A percentile compares a stretch with the other conserved stretches of the same genome.
Conservation (phyloP, 92 coral and sea anemone genomes). For the Hydrozoanthus gracilis region DNA sequence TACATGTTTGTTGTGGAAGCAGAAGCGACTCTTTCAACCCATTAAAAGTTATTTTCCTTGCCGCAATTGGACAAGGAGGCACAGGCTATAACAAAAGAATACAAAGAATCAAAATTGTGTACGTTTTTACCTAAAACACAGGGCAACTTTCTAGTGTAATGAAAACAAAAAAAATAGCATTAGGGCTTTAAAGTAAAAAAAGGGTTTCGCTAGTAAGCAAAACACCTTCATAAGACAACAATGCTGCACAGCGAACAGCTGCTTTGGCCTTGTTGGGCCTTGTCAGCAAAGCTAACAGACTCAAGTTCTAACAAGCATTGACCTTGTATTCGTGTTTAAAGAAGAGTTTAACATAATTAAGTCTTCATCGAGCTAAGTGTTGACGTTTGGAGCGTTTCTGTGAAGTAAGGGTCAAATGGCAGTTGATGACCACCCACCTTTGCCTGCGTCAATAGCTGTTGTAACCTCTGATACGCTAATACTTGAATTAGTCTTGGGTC, state of each 20-base stretch:
- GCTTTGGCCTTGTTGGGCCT: too few relatives aligned
- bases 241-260: too few relatives aligned
- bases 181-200: too few relatives aligned
- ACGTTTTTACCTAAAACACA: not conserved
- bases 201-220: too few relatives aligned
- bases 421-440: constrained; percentile 62
- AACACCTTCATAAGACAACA: too few relatives aligned
- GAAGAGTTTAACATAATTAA: too few relatives aligned
- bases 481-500: constrained; percentile 96
- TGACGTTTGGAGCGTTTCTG: not conserved
- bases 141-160: not conserved
- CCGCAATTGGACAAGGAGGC: constrained; percentile 86
- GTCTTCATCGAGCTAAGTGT: too few relatives aligned
- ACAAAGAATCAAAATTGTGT: not conserved
- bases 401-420: not conserved
- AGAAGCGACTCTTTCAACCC: constrained; percentile 88
- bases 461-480: constrained; percentile 93
- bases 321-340: too few relatives aligned
- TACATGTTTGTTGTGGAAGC: constrained; percentile 86
- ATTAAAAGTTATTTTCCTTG: constrained; percentile 93
- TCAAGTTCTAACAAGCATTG: too few relatives aligned
- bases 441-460: constrained; percentile 92
- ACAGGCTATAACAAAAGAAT: constrained; percentile 65
- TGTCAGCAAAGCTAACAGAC: too few relatives aligned
- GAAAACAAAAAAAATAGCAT: not conserved